Percentiles rank a stretch among this genome's conserved stretches.
phyloP scores from a whole-genome alignment of 2,797 vertebrate species.

The Anguilla marmorata region DNA sequence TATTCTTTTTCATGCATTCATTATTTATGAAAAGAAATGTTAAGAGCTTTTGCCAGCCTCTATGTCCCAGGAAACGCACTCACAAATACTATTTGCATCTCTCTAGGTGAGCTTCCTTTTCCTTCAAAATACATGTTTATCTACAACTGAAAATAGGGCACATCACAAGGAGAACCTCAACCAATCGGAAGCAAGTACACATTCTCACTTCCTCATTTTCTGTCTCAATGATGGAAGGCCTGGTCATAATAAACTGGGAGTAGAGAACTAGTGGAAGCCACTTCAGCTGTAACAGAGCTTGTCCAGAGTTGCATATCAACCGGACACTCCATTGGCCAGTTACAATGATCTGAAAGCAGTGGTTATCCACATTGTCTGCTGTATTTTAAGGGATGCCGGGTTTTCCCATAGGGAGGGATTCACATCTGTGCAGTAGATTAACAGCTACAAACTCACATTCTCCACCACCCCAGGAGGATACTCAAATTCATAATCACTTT shows the following conservation, averaged over 20 bases:
- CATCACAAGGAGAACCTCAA: conserved; percentile 10
- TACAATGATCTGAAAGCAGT: background rate
- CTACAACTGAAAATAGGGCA: background rate
- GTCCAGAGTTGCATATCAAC: background rate
- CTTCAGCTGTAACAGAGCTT: background rate
- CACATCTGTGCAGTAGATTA: background rate
- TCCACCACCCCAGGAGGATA: background rate
- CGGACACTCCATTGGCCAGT: background rate
- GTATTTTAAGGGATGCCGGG: background rate
- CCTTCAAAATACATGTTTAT: background rate
- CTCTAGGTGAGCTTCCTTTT: background rate
- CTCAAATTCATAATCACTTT: background rate
- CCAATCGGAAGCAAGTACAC: conserved; percentile 1
- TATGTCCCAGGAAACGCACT: background rate
- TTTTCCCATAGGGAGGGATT: background rate
- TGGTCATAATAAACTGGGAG: background rate
- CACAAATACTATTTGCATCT: background rate
- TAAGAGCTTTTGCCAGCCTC: background rate
- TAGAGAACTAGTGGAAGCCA: background rate
- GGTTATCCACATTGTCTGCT: background rate
- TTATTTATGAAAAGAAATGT: background rate
- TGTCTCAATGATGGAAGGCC: background rate
- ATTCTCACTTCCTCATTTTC: conserved; percentile 14
- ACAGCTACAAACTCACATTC: background rate
- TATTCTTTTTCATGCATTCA: background rate